These are phyloP conservation scores for Brevimyrus niger DNA, from an alignment of 2,113 vertebrate species.

Conservation along the genomic window DNA sequence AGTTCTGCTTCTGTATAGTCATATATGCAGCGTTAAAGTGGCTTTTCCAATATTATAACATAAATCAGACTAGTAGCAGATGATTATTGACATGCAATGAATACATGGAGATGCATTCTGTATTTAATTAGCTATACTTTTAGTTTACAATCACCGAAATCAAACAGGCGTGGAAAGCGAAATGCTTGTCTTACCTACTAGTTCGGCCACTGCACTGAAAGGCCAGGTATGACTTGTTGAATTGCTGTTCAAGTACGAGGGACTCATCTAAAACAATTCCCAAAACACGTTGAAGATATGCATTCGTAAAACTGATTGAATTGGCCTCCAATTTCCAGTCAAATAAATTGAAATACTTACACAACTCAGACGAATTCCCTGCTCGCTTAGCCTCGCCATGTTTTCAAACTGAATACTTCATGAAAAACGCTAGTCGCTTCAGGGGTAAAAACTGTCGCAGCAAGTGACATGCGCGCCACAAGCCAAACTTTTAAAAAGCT, in stretches of 20 bases:
- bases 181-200: slow-evolving; percentile 48
- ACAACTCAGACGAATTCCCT: slow-evolving; percentile 58
- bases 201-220: slow-evolving; percentile 68
- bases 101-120: background rate
- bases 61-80: background rate
- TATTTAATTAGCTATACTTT: background rate
- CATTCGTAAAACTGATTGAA: background rate
- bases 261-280: slow-evolving; percentile 58
- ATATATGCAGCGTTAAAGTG: background rate
- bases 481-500: background rate
- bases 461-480: slow-evolving; percentile 3
- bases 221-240: slow-evolving; percentile 69
- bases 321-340: background rate
- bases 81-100: background rate
- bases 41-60: background rate
- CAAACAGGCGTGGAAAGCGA: background rate
- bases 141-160: background rate
- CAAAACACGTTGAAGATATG: background rate
- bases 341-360: slow-evolving; percentile 47
- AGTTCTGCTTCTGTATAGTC: background rate
- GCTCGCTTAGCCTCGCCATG: slow-evolving; percentile 64
- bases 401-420: slow-evolving; percentile 16
- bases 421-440: slow-evolving; percentile 4
- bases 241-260: slow-evolving; percentile 69
- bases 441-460: background rate